Evolutionary conservation across 2,888 invertebrate genomes (phyloP).

Genomic region (Chymomyza caudatula): DNA sequence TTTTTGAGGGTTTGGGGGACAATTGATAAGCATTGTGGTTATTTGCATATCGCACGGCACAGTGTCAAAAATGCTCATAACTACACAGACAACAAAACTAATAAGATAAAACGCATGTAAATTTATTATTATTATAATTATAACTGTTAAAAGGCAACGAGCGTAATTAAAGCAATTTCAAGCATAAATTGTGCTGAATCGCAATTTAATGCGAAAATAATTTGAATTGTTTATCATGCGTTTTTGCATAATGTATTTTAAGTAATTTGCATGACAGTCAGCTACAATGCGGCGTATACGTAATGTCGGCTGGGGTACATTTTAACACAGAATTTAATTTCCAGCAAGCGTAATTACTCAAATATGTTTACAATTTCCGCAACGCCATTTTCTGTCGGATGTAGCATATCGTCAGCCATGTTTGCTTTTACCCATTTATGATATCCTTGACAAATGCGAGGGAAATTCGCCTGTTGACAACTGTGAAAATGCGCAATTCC

Average conservation of each 20-base stretch:
- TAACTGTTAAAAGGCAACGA: constrained; percentile 15
- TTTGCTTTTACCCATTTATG: not conserved
- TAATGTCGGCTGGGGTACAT: constrained; percentile 9
- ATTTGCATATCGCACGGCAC: not conserved
- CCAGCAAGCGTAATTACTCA: not conserved
- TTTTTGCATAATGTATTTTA: constrained; percentile 33
- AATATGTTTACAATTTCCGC: not conserved
- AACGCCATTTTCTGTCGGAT: too few species aligned
- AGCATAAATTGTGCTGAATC: constrained; percentile 24
- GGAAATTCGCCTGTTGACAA: not conserved
- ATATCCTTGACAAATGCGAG: constrained; percentile 28
- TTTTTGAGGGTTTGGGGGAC: not conserved
- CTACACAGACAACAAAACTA: constrained; percentile 7
- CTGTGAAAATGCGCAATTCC: not conserved
- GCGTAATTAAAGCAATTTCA: not conserved
- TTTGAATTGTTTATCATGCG: constrained; percentile 8
- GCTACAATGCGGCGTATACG: constrained; percentile 34
- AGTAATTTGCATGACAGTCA: constrained; percentile 39
- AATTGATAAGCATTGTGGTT: not conserved
- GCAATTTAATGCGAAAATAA: constrained; percentile 30
- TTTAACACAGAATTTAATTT: not conserved
- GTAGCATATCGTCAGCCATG: not conserved
- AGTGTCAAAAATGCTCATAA: not conserved
- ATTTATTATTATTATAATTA: constrained; percentile 34
- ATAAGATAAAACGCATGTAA: constrained; percentile 41